Evolutionary conservation across 2,888 invertebrate genomes (phyloP), one percentile per base, ranked within the genome.

Genomic region (Sycophila texana): DNA sequence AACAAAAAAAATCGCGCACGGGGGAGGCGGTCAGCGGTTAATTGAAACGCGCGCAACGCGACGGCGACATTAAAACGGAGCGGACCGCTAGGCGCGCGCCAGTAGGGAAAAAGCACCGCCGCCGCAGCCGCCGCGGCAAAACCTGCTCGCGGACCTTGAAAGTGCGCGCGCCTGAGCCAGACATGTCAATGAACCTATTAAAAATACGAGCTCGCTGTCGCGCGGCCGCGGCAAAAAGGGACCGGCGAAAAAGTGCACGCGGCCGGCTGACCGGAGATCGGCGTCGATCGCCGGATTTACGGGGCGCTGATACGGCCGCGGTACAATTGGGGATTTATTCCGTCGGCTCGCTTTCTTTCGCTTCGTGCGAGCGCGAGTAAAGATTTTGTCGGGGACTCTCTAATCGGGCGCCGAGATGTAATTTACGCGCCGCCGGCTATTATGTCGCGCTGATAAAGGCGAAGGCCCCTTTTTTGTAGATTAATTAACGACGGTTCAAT

Each of bases 81-180:
- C 51, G 57, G 57, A 77, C 80, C 80, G 79, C 79, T 80, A 76
- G 76, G 51, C 67, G 68, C 14, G 20, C 39, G 61, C 63, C 14
- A 20, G 18, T 1, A 53, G 53, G 53, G 71, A 55, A 58, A 63
- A 20, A 55, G 55, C 57, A 60, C 16, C 18, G 68, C n/a, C 39
- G 70, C 68, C 39, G 63, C 26, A 22, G 68, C n/a, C 39, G 70
- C 68, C 39, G 63, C 26, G 26, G 67, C 66, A 85, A 86, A 87
- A 87, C 85, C 83, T 83, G 83, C 83, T 53, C 53, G 51, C 86
- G 86, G 88, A 87, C 88, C 88, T 88, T 88, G 88, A 86, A 85
- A 86, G 85, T 85, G 86, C 81, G 67, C 82, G 84, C 83, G 82
- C 82, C 81, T 76, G 81, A 82, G 85, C 83, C 84, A 58, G 78